Evolutionary conservation across 2,797 vertebrate genomes (phyloP), one percentile per base, ranked within the genome.

Genomic region (Platalea minor): DNA sequence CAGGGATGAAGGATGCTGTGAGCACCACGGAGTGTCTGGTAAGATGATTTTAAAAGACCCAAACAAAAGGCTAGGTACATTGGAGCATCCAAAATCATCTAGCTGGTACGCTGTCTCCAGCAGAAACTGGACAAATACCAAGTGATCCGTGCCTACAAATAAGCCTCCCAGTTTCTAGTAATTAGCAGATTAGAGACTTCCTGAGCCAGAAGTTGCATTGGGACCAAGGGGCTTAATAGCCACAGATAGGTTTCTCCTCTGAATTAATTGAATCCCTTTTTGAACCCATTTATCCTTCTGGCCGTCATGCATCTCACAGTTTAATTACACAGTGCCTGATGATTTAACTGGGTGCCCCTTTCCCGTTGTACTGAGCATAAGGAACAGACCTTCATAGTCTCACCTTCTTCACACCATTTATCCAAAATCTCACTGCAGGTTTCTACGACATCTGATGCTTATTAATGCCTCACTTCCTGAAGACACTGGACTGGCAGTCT

Each of bases 181-280:
- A 91, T 88, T 76, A 91, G 60, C 79, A 90, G 79, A 77, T 91
- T 60, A 74, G 82, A 65, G 76, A 59, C 29, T 83, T 88, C 85
- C 93, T 70, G 91, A 88, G 85, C 64, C 92, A 56, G 8, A 17
- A 80, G 56, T 25, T 85, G 60, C 68, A 11, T 1, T 80, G 85
- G 88, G 92, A 91, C 80, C 57, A 29, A 70, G 56, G 82, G 72
- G 29, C 23, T 93, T 63, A 65, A 75, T 12, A 93, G 92, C 54
- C 85, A 80, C 75, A 17, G 85, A 70, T 7, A 93, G 85, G 68
- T 70, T 91, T 83, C 83, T 94, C 31, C 53, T 84, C 65, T 24
- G 60, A 67, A 85, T 93, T 85, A 91, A 93, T 12, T 78, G 39
- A 74, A 69, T 83, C 57, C n/a, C 31, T 77, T 87, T 89, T 48